Evolutionary conservation across 1,140 invertebrate species (phyloP).

Genomic region (Anastrepha ludens): DNA sequence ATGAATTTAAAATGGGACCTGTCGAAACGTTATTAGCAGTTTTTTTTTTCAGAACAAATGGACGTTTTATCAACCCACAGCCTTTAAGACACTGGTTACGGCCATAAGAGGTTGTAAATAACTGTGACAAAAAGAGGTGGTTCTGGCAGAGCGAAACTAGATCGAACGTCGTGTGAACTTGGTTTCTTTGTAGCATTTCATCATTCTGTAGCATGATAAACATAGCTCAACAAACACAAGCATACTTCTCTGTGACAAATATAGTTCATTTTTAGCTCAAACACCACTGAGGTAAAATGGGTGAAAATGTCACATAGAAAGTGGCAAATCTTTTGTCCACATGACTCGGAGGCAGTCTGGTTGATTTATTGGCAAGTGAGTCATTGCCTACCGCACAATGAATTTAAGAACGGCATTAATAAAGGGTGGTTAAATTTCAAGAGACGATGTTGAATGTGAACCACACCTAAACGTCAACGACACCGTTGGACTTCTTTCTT

Average conservation of each 20-base stretch:
- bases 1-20: too few relatives aligned
- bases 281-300: not conserved
- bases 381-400: not conserved
- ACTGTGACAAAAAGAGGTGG: not conserved
- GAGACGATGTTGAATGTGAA: too few relatives aligned
- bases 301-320: not conserved
- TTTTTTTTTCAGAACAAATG: too few relatives aligned
- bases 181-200: not conserved
- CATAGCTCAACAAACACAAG: not conserved
- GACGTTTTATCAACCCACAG: too few relatives aligned
- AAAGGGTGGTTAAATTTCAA: too few relatives aligned
- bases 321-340: not conserved
- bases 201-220: not conserved
- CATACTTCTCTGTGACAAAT: not conserved
- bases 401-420: not conserved
- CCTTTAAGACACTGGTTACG: not conserved
- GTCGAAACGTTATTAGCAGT: too few relatives aligned
- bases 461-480: too few relatives aligned
- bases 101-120: conserved; percentile 3
- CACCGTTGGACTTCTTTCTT: too few relatives aligned
- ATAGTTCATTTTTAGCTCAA: not conserved
- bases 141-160: not conserved
- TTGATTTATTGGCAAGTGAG: not conserved
- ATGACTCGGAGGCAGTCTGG: not conserved
- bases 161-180: not conserved